These are phyloP conservation scores for Perdita meconis DNA, from an alignment of 2,888 invertebrate species.

Conservation along the genomic window DNA sequence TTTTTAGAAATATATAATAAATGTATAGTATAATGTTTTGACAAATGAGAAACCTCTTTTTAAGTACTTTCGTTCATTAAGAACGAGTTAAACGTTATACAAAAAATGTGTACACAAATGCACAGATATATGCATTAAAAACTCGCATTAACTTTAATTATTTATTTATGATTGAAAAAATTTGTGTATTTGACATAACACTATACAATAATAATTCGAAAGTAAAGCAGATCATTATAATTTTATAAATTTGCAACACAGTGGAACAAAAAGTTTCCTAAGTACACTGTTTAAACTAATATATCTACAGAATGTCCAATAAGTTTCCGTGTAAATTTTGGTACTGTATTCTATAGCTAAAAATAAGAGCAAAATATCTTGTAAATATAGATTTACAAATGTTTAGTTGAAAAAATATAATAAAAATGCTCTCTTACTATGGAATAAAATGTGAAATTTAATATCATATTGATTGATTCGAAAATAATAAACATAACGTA, in stretches of 20 bases:
- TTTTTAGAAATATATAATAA: background rate
- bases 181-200: constrained; percentile 3
- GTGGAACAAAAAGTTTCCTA: constrained; percentile 62
- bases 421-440: too few species aligned
- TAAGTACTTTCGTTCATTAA: background rate
- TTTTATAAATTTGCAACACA: constrained; percentile 52
- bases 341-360: too few species aligned
- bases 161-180: constrained; percentile 19
- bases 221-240: constrained; percentile 25
- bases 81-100: constrained; percentile 1
- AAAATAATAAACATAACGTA: too few species aligned
- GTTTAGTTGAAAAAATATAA: too few species aligned
- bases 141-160: constrained; percentile 8
- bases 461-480: too few species aligned
- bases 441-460: too few species aligned
- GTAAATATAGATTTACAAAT: too few species aligned
- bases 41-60: background rate
- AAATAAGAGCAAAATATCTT: too few species aligned
- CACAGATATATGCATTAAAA: constrained; percentile 24
- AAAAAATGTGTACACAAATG: background rate
- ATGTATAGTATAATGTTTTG: background rate
- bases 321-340: too few species aligned
- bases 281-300: constrained; percentile 79
- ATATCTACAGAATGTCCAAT: too few species aligned
- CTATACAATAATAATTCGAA: constrained; percentile 32